Conservation (phyloP, 2,113 vertebrate species). For the Mormyrus lacerda region DNA sequence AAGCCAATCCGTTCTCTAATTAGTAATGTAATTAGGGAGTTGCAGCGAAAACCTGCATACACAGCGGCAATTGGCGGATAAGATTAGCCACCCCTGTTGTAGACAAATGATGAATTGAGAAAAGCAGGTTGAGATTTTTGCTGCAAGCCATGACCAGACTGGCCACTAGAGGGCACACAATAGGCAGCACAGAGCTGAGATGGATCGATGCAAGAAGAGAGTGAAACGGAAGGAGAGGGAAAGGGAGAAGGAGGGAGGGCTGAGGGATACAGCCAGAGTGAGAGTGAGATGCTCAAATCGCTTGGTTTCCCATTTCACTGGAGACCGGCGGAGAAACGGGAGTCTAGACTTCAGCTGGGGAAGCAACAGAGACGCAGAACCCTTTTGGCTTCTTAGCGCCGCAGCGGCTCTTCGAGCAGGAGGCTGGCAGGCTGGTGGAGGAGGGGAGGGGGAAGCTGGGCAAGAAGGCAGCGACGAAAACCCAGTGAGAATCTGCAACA, state of each 20-base stretch:
- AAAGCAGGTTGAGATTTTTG: conserved; percentile 10
- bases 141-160: conserved; percentile 17
- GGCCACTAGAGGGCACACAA: conserved; percentile 65
- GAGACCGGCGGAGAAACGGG: conserved; percentile 48
- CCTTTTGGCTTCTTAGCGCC: neutral
- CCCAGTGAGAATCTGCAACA: conserved; percentile 31
- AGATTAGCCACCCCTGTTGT: too few species aligned
- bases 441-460: conserved; percentile 9
- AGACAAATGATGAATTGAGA: neutral
- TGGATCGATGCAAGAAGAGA: conserved; percentile 35
- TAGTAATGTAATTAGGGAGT: too few species aligned
- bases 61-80: too few species aligned
- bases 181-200: conserved; percentile 38
- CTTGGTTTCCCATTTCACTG: conserved; percentile 58
- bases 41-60: too few species aligned
- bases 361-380: neutral
- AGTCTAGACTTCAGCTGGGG: conserved; percentile 33
- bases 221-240: conserved; percentile 12
- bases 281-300: conserved; percentile 44
- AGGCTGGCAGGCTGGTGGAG: neutral
- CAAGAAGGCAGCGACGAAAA: conserved; percentile 14
- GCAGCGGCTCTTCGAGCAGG: neutral
- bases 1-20: too few species aligned
- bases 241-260: conserved; percentile 24
- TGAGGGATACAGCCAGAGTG: conserved; percentile 25